These are phyloP conservation scores for Datnioides undecimradiatus DNA, from an alignment of 2,113 vertebrate genomes.

Conservation along the genomic window DNA sequence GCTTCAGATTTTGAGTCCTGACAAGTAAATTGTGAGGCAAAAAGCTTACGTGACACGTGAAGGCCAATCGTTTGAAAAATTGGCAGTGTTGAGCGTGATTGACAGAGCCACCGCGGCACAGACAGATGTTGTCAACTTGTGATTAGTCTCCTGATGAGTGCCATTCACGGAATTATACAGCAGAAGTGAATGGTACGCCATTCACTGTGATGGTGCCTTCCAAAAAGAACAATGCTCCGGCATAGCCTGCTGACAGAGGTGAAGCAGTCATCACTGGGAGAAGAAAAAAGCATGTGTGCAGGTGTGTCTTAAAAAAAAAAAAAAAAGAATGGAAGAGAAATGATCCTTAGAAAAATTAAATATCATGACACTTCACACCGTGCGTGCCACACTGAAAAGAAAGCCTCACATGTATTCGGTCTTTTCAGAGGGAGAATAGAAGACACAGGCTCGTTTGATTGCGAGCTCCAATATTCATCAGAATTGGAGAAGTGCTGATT, in stretches of 20 bases:
- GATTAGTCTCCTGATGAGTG: slow-evolving; percentile 71
- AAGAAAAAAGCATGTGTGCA: slow-evolving; percentile 21
- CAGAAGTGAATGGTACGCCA: slow-evolving; percentile 54
- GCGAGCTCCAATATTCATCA: not conserved
- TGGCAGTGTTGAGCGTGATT: slow-evolving; percentile 63
- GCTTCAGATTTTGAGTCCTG: slow-evolving; percentile 32
- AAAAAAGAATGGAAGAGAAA: not conserved
- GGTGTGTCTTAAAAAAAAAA: slow-evolving; percentile 13
- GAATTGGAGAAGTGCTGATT: not conserved
- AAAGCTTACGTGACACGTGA: slow-evolving; percentile 23
- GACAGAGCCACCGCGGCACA: slow-evolving; percentile 57
- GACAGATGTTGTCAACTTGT: slow-evolving; percentile 66
- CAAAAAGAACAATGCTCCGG: slow-evolving; percentile 60
- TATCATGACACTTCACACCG: slow-evolving; percentile 16
- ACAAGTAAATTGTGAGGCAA: slow-evolving; percentile 47
- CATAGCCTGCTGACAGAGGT: slow-evolving; percentile 40
- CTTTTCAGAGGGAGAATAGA: not conserved
- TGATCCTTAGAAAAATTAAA: slow-evolving; percentile 23
- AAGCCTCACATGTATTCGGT: not conserved
- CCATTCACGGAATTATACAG: slow-evolving; percentile 70
- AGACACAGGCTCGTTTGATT: not conserved
- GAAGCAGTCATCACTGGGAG: slow-evolving; percentile 12
- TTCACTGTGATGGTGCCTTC: slow-evolving; percentile 57
- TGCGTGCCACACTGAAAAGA: slow-evolving; percentile 17
- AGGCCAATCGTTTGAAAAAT: slow-evolving; percentile 54